A percentile compares a stretch with the other conserved stretches of the same genome.
These are phyloP conservation scores for Yponomeuta plumbellus DNA, from an alignment of 2,888 invertebrate species.

Conservation along the genomic window DNA sequence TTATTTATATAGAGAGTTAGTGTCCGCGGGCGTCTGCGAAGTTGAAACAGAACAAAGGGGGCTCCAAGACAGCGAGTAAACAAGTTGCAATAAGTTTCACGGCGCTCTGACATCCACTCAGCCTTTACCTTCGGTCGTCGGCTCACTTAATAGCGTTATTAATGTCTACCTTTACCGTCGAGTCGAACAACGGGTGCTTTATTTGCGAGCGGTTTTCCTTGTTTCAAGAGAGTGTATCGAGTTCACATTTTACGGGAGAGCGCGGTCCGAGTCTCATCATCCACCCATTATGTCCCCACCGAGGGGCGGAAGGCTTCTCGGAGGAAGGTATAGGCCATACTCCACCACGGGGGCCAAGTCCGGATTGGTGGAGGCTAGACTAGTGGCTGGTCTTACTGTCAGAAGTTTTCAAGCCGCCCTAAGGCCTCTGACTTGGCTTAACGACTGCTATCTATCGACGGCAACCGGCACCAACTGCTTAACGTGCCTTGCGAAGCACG, in stretches of 20 bases:
- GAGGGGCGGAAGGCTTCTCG: too few relatives aligned
- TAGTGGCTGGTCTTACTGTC: too few relatives aligned
- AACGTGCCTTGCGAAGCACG: too few relatives aligned
- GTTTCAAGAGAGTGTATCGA: neutral
- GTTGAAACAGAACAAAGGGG: constrained; percentile 58
- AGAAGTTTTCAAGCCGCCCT: too few relatives aligned
- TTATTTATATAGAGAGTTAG: constrained; percentile 53
- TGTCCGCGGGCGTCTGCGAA: constrained; percentile 57
- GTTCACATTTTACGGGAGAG: neutral
- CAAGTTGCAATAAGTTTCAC: constrained; percentile 68
- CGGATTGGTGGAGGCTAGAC: too few relatives aligned
- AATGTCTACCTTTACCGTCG: constrained; percentile 29
- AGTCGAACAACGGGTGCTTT: constrained; percentile 6
- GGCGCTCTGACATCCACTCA: constrained; percentile 41
- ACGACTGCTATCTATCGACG: too few relatives aligned
- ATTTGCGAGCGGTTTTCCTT: neutral
- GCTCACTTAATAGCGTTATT: constrained; percentile 50
- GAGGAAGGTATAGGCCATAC: too few relatives aligned
- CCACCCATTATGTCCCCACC: too few relatives aligned
- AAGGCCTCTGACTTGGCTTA: too few relatives aligned
- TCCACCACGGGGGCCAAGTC: too few relatives aligned
- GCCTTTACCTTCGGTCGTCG: constrained; percentile 29
- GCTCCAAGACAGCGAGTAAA: constrained; percentile 45
- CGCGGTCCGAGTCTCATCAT: neutral
- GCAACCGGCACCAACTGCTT: too few relatives aligned